A percentile compares a stretch with the other conserved stretches of the same genome.
Evolutionary conservation across 2,888 invertebrate species (phyloP).

Genomic region (Poecilus cupreus): DNA sequence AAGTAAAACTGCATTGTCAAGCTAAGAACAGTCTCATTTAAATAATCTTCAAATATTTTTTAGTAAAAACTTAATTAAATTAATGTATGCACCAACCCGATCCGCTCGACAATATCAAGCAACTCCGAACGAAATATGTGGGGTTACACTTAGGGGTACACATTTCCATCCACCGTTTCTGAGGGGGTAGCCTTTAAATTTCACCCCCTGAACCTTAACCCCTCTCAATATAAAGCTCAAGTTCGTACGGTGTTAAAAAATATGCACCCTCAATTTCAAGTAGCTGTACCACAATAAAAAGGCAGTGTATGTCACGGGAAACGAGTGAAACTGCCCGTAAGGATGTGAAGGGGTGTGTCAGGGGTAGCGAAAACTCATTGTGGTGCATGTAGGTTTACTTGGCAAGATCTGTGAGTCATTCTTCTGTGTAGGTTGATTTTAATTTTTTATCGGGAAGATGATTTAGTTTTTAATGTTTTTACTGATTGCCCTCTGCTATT

Average conservation of each 20-base stretch:
- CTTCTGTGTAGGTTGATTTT: conserved; percentile 17
- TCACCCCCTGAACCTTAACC: conserved; percentile 25
- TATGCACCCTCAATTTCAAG: conserved; percentile 46
- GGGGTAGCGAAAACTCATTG: background rate
- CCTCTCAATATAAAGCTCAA: conserved; percentile 6
- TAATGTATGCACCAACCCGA: background rate
- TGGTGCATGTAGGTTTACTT: conserved; percentile 30
- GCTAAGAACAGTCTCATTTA: too few species aligned
- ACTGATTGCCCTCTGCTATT: background rate
- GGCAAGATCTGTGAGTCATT: conserved; percentile 48
- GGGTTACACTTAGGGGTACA: conserved; percentile 34
- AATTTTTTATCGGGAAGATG: conserved; percentile 49
- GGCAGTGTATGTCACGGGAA: background rate
- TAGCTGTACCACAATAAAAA: conserved; percentile 14
- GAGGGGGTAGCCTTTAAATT: conserved; percentile 27
- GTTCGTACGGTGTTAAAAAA: conserved; percentile 33
- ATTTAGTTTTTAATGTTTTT: conserved; percentile 48
- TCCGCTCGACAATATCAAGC: background rate
- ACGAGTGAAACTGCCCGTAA: background rate
- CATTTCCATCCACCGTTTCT: background rate
- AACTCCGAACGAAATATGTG: conserved; percentile 35
- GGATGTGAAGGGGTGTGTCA: background rate
- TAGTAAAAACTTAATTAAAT: conserved; percentile 23
- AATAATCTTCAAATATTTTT: background rate
- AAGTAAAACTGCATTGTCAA: too few species aligned